Evolutionary conservation across 2,113 vertebrate genomes (phyloP).

Genomic region (Gila orcuttii): DNA sequence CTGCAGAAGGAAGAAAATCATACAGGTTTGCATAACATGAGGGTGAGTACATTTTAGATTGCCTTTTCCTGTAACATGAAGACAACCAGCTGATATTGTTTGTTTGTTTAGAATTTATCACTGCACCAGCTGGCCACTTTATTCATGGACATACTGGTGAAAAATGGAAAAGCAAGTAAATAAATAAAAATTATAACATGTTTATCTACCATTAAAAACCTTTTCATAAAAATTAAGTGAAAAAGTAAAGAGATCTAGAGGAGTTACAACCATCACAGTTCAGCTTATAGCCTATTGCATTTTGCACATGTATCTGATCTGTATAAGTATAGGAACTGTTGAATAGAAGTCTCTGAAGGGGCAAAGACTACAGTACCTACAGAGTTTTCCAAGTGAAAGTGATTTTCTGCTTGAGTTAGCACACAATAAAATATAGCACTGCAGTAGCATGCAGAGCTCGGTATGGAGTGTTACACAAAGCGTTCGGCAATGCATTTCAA

Average conservation of each 20-base stretch:
- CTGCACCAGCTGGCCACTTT: too few relatives aligned
- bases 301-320: neutral
- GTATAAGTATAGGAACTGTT: neutral
- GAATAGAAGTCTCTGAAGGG: neutral
- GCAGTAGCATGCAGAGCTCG: neutral
- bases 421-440: slow-evolving; percentile 33
- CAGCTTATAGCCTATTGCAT: neutral
- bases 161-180: neutral
- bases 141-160: neutral
- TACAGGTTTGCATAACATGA: neutral
- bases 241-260: neutral
- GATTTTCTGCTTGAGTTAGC: slow-evolving; percentile 20
- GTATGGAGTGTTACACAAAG: neutral
- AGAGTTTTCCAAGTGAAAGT: neutral
- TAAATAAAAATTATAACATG: neutral
- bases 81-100: neutral
- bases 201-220: too few relatives aligned
- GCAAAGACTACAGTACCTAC: neutral
- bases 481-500: neutral
- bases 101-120: neutral
- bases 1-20: neutral
- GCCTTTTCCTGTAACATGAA: neutral
- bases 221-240: too few relatives aligned
- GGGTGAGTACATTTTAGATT: neutral
- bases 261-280: neutral